A percentile compares a stretch with the other conserved stretches of the same genome.
Evolutionary conservation across 2,797 vertebrate species (phyloP).

Genomic region (Emydoidea blandingii): DNA sequence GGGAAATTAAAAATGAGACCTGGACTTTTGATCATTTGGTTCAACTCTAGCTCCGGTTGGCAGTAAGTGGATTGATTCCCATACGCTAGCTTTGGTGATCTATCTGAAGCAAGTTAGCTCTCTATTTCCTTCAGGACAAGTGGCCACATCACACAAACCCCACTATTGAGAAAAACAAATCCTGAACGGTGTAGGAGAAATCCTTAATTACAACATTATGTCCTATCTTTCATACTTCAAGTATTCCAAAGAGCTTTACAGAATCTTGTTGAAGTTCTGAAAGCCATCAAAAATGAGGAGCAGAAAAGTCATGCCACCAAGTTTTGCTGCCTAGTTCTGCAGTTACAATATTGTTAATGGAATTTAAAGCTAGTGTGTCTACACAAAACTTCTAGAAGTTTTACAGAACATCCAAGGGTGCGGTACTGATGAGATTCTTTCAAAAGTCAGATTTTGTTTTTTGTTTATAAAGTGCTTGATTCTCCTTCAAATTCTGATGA

Average conservation of each 20-base stretch:
- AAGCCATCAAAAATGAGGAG: background rate
- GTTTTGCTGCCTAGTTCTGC: background rate
- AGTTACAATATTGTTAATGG: accelerated
- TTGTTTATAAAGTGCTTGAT: background rate
- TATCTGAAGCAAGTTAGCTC: background rate
- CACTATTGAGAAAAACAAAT: background rate
- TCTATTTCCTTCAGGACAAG: too few species aligned
- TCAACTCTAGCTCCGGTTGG: background rate
- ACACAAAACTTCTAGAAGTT: background rate
- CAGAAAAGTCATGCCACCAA: background rate
- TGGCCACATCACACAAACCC: background rate
- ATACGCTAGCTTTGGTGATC: accelerated
- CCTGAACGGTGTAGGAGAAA: background rate
- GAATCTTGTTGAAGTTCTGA: background rate
- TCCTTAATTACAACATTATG: background rate
- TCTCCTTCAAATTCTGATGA: background rate
- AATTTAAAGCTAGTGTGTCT: background rate
- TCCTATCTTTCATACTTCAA: background rate
- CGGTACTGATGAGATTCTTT: background rate
- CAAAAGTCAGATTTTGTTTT: background rate
- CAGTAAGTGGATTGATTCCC: background rate
- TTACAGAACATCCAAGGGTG: accelerated
- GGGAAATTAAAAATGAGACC: background rate
- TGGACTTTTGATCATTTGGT: background rate
- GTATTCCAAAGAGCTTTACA: accelerated